Conservation (phyloP, 2,113 vertebrate genomes). For the Xiphorhynchus elegans region DNA sequence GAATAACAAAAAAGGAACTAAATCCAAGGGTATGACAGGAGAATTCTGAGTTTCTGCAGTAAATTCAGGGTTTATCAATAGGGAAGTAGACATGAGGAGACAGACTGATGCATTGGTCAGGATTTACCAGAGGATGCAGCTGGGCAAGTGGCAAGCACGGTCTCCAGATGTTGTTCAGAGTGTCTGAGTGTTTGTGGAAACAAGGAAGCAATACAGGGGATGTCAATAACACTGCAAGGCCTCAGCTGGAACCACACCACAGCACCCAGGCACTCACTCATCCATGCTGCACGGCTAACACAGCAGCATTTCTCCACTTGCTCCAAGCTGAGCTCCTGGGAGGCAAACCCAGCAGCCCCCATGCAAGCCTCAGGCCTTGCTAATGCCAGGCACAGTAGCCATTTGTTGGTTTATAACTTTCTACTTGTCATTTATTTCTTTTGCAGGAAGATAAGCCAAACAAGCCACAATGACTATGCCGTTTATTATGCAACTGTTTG, state of each 20-base stretch:
- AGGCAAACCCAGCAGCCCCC: not conserved
- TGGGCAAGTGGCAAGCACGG: not conserved
- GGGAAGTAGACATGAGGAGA: not conserved
- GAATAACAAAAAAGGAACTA: not conserved
- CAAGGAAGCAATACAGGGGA: not conserved
- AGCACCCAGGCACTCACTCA: not conserved
- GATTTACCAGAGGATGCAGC: not conserved
- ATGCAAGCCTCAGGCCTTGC: not conserved
- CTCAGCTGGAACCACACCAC: not conserved
- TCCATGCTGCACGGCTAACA: not conserved
- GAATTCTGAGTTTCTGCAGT: not conserved
- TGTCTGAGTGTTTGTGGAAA: not conserved
- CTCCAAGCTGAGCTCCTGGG: not conserved
- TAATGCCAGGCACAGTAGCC: not conserved
- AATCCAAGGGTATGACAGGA: not conserved
- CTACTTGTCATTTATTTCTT: slow-evolving; percentile 13
- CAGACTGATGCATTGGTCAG: not conserved
- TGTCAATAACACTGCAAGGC: not conserved
- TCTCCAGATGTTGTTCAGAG: not conserved
- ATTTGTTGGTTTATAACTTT: not conserved
- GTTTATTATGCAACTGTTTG: slow-evolving; percentile 24
- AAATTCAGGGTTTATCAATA: not conserved
- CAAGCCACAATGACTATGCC: not conserved
- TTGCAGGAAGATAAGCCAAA: not conserved
- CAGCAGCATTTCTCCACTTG: not conserved